Conservation (phyloP, 2,888 invertebrate species). For the Reticulitermes lucifugus region DNA sequence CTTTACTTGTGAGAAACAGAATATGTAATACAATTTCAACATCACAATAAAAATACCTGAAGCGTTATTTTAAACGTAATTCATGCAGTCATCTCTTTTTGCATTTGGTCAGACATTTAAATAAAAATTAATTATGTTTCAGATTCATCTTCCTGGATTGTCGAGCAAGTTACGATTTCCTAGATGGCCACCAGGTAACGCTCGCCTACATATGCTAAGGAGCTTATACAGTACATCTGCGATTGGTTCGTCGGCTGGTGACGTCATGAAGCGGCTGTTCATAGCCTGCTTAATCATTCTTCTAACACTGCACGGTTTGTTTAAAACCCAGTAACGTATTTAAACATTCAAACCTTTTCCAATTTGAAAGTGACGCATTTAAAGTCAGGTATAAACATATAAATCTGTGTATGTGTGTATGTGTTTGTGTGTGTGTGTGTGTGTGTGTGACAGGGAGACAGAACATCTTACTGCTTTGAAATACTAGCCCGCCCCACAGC, state of each 20-base stretch:
- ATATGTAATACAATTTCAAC: no score
- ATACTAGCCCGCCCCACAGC: no score
- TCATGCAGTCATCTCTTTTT: not conserved
- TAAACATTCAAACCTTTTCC: not conserved
- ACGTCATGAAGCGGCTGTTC: constrained; percentile 43
- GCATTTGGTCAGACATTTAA: not conserved
- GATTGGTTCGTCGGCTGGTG: constrained; percentile 34
- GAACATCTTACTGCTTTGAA: no score
- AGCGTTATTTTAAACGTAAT: no score
- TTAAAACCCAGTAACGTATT: not conserved
- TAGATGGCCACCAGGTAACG: constrained; percentile 31
- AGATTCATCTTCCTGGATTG: not conserved
- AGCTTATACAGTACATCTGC: not conserved
- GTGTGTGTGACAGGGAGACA: no score
- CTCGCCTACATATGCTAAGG: not conserved
- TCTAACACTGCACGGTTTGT: constrained; percentile 38
- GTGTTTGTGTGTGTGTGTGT: no score
- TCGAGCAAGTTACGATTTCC: not conserved
- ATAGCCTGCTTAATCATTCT: constrained; percentile 37
- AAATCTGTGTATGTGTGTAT: no score
- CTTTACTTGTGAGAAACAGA: no score
- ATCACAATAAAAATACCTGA: no score
- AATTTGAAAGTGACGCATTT: not conserved
- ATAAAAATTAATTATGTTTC: not conserved
- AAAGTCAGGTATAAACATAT: no score